Base-by-base conservation (phyloP, 2,888 invertebrate genomes). In the Heteromurus nitidus region DNA sequence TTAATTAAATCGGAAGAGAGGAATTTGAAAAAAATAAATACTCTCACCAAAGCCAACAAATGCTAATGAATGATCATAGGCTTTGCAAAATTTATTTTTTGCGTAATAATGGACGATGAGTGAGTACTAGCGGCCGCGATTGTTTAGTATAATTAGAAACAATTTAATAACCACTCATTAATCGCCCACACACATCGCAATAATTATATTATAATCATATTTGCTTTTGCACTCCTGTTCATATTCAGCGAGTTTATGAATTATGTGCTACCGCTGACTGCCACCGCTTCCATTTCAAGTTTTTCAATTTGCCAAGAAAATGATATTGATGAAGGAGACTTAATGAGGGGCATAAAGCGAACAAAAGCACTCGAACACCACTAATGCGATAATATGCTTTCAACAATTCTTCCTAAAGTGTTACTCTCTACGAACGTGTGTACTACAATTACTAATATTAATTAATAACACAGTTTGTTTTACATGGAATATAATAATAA, bases 401-500 rank as follows among this genome's bases (percentile, higher is more conserved):
- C n/a, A 44, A 3, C 2, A 44, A n/a, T n/a, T 44, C 13, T 22
- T 53, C 20, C 11, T 20, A 18, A 22, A 9, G 36, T 53, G 53
- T 53, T 20, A 53, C 20, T 53, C 18, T 18, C 36, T 36, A 36
- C 7, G 36, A 9, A 36, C 16, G 55, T 55, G 7, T 22, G 24
- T 31, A 18, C 36, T 60, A 60, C 20, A 64, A 44, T 55, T 31
- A 30, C 28, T 42, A 50, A 73, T 73, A 62, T 50, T 74, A 65
- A 77, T 77, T 77, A 77, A 77, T 77, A 77, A 77, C 77, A 77
- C 77, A 77, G 77, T 77, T 77, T 77, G 68, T 69, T 77, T 76
- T 62, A 65, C 65, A 62, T 69, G 77, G 77, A 77, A 55, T 55
- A 55, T 55, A 55, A 77, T 77, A n/a, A n/a, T n/a, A n/a, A n/a